Percentiles rank a stretch among this genome's conserved stretches.
phyloP scores from a whole-genome alignment of 2,888 invertebrate species.

The Drosophila acutilabella region DNA sequence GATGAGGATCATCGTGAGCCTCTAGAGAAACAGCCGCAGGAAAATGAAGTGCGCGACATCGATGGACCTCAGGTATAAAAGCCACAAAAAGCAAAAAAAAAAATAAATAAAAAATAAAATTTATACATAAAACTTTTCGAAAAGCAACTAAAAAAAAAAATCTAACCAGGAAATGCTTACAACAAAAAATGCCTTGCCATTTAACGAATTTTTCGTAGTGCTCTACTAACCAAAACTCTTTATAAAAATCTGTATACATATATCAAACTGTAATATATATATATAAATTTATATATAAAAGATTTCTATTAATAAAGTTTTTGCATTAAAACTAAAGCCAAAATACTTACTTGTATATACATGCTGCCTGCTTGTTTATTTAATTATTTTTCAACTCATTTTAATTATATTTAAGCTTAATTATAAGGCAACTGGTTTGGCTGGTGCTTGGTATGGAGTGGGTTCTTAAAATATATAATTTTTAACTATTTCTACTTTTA shows the following conservation, averaged over 20 bases:
- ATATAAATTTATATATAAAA: conserved; percentile 35
- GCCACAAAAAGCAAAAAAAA: conserved; percentile 35
- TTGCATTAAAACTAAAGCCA: conserved; percentile 62
- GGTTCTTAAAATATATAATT: conserved; percentile 35
- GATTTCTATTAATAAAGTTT: conserved; percentile 65
- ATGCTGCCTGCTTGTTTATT: conserved; percentile 12
- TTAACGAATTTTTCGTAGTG: conserved; percentile 25
- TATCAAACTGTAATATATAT: conserved; percentile 62
- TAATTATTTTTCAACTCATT: conserved; percentile 43
- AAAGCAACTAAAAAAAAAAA: conserved; percentile 56
- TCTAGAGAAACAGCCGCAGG: conserved; percentile 71
- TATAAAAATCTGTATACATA: conserved; percentile 27
- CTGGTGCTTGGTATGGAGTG: conserved; percentile 35
- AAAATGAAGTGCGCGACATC: conserved; percentile 83
- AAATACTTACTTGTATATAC: conserved; percentile 51
- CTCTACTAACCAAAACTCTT: conserved; percentile 61
- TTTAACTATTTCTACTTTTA: conserved; percentile 10
- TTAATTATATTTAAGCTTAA: conserved; percentile 23
- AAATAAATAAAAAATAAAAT: conserved; percentile 23
- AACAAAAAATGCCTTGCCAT: conserved; percentile 48
- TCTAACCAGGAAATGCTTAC: conserved; percentile 55
- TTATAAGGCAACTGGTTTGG: conserved; percentile 36
- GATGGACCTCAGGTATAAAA: conserved; percentile 84
- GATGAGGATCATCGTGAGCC: conserved; percentile 76
- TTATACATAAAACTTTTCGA: conserved; percentile 27